Percentiles rank a stretch among this genome's conserved stretches.
phyloP scores from a whole-genome alignment of 2,113 vertebrate genomes.

The Ovibos moschatus region DNA sequence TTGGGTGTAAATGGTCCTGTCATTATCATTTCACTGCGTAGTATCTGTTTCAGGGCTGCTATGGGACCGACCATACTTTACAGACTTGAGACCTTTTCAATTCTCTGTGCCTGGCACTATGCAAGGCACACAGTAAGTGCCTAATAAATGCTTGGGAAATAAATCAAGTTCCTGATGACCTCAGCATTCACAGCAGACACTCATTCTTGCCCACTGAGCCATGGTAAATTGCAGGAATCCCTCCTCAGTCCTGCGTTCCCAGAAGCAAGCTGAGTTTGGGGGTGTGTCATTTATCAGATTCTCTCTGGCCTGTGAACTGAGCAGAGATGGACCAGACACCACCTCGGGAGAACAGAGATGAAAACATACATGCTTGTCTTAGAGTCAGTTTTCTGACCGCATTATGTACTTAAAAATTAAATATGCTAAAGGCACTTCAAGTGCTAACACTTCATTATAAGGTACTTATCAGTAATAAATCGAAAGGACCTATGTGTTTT shows the following conservation, averaged over 20 bases:
- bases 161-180: background rate
- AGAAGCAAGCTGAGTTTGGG: background rate
- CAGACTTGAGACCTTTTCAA: background rate
- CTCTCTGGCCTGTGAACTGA: constrained; percentile 75
- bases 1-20: rapidly evolving
- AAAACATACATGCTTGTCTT: constrained; percentile 67
- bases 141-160: background rate
- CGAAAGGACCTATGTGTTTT: constrained; percentile 40
- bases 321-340: constrained; percentile 64
- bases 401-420: constrained; percentile 78
- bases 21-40: background rate
- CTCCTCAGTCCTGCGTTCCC: background rate
- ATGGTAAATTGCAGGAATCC: constrained; percentile 7
- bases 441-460: constrained; percentile 68
- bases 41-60: background rate
- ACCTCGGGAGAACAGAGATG: constrained; percentile 63
- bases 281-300: constrained; percentile 39
- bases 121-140: background rate
- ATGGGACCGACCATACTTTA: background rate
- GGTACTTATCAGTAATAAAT: constrained; percentile 73
- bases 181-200: background rate
- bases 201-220: background rate
- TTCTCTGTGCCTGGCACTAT: background rate
- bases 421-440: constrained; percentile 78
- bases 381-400: constrained; percentile 78